Evolutionary conservation across 2,113 vertebrate species (phyloP), one percentile per base, ranked within the genome.

Genomic region (Trematocara nigrifrons): DNA sequence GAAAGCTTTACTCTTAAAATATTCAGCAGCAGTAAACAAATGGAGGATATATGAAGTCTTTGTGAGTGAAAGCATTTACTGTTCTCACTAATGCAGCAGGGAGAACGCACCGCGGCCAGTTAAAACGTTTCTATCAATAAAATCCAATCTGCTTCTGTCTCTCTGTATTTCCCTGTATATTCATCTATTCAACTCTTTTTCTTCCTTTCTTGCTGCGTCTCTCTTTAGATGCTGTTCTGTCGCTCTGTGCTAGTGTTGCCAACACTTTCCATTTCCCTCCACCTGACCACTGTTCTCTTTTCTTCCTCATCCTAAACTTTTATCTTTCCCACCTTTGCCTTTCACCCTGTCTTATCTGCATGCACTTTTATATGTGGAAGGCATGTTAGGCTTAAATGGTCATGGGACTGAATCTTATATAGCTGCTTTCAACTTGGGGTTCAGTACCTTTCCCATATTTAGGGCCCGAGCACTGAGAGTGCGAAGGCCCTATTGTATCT

Each of bases 1-100:
- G 86, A 92, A 90, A 92, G 91, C 91, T 86, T 80, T 26, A 81
- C 85, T 92, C 86, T 85, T 93, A 66, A 89, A 93, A 88, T 89
- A 89, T 91, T 91, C 88, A 87, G 82, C 88, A 71, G 89, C 53
- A 9, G 82, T 87, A 91, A 90, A 92, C 88, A 89, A 78, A 89
- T 47, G 69, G 77, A 92, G 87, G 80, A 82, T 77, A 74, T 86
- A 79, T 91, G 87, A 87, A 87, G 92, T 85, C 57, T 71, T 18
- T 79, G 86, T 78, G 87, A 88, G 92, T 76, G 81, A 81, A 90
- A 86, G 88, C 88, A 83, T 90, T 92, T 90, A 89, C 82, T 85
- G 85, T 87, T 86, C 66, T 15, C 79, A n/a, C 83, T 91, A 90
- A 92, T 89, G 88, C 82, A 84, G 86, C 81, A 2, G 51, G 42